phyloP scores from a whole-genome alignment of 1,140 invertebrate genomes.

The Zophobas atratus region DNA sequence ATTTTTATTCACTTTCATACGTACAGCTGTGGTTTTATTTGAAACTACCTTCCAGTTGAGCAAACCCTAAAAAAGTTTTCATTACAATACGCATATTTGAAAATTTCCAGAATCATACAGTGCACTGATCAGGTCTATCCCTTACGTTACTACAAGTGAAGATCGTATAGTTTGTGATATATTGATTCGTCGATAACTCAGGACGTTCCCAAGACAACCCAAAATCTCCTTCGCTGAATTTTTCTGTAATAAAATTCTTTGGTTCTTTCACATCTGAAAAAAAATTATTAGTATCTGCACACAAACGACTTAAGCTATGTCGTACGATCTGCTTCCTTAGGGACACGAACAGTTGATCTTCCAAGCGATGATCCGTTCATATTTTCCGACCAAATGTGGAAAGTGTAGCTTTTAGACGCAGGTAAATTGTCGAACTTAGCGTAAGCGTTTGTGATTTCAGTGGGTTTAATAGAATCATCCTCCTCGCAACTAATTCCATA shows the following conservation, averaged over 20 bases:
- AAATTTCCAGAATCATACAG: constrained; percentile 66
- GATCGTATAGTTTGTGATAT: constrained; percentile 77
- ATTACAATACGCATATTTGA: not conserved
- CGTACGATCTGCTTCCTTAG: constrained; percentile 70
- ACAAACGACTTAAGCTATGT: constrained; percentile 18
- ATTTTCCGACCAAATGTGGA: constrained; percentile 74
- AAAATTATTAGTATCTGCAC: constrained; percentile 34
- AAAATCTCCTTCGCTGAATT: constrained; percentile 77
- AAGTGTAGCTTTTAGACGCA: constrained; percentile 68
- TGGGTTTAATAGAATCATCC: constrained; percentile 64
- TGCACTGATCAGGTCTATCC: constrained; percentile 75
- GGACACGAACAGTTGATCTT: constrained; percentile 74
- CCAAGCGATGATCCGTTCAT: constrained; percentile 72
- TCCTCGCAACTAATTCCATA: constrained; percentile 68
- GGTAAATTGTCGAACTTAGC: constrained; percentile 71
- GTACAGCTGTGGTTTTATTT: constrained; percentile 60
- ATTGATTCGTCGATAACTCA: constrained; percentile 59
- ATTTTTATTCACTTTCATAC: constrained; percentile 70
- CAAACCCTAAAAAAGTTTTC: not conserved
- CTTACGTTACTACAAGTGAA: constrained; percentile 80
- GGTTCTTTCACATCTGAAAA: constrained; percentile 71
- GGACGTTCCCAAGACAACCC: constrained; percentile 80
- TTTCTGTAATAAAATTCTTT: constrained; percentile 77
- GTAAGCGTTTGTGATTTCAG: constrained; percentile 70
- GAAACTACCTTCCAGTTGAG: not conserved